Percentiles rank a stretch among this genome's conserved stretches.
These are phyloP conservation scores for Drosophila nannoptera DNA, from an alignment of 1,140 invertebrate genomes.

Conservation along the genomic window DNA sequence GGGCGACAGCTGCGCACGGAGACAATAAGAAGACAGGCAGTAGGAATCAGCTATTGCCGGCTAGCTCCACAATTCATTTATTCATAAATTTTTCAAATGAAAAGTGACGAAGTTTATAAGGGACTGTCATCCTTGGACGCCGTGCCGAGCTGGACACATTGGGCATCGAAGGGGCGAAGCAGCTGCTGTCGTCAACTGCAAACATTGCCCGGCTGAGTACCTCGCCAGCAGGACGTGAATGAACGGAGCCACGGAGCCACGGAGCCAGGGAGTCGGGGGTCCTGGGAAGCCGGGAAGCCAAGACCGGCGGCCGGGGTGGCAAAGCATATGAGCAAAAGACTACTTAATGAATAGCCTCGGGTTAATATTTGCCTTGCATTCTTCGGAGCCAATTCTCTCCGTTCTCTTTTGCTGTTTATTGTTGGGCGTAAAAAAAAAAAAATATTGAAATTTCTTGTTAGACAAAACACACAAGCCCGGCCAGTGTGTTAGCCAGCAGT, in stretches of 20 bases:
- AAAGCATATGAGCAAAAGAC: conserved; percentile 76
- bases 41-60: neutral
- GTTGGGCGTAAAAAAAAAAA: conserved; percentile 55
- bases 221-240: neutral
- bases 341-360: conserved; percentile 74
- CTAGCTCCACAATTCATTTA: conserved; percentile 11
- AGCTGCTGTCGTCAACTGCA: conserved; percentile 28
- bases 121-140: no score
- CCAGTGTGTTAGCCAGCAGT: conserved; percentile 8
- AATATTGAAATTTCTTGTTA: conserved; percentile 75
- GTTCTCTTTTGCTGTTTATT: conserved; percentile 47
- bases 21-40: conserved; percentile 37
- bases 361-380: conserved; percentile 71
- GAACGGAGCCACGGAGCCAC: no score
- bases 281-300: no score
- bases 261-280: no score
- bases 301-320: conserved; percentile 25
- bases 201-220: conserved; percentile 53
- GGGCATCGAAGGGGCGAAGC: no score
- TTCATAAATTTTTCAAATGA: conserved; percentile 50
- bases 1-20: conserved; percentile 51
- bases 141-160: no score
- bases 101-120: conserved; percentile 30
- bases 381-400: conserved; percentile 42
- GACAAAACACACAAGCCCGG: conserved; percentile 37